Evolutionary conservation across 2,113 vertebrate species (phyloP).

Genomic region (Dolichotis patagonum): DNA sequence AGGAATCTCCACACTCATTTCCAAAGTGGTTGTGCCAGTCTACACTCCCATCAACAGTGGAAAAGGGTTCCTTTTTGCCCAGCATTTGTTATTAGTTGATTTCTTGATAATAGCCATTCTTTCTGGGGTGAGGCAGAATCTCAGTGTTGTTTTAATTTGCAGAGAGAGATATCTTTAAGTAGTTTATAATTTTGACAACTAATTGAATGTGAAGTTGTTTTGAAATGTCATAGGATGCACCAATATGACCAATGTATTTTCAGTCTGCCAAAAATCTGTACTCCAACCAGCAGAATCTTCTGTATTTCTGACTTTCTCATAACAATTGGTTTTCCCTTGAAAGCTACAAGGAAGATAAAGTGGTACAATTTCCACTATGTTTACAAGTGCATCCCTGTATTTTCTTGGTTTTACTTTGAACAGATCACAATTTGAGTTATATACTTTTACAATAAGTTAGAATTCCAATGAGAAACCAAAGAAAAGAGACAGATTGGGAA

Average conservation of each 20-base stretch:
- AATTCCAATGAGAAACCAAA: background rate
- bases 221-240: background rate
- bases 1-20: too few species aligned
- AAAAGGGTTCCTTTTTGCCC: too few species aligned
- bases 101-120: too few species aligned
- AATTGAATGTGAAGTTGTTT: background rate
- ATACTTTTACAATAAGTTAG: conserved; percentile 15
- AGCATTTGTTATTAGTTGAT: too few species aligned
- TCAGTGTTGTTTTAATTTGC: too few species aligned
- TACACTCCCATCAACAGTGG: too few species aligned
- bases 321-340: conserved; percentile 38
- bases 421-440: background rate
- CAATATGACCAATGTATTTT: conserved; percentile 7
- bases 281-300: conserved; percentile 61
- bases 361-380: background rate
- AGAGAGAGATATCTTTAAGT: background rate
- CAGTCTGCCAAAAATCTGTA: conserved; percentile 55
- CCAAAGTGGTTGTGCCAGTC: too few species aligned
- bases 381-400: background rate
- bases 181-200: background rate
- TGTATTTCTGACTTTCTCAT: background rate
- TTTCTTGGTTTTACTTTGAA: conserved; percentile 25
- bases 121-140: too few species aligned
- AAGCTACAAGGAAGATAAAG: conserved; percentile 23
- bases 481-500: background rate